phyloP scores from a whole-genome alignment of 2,888 invertebrate genomes.

The Rhingia rostrata region DNA sequence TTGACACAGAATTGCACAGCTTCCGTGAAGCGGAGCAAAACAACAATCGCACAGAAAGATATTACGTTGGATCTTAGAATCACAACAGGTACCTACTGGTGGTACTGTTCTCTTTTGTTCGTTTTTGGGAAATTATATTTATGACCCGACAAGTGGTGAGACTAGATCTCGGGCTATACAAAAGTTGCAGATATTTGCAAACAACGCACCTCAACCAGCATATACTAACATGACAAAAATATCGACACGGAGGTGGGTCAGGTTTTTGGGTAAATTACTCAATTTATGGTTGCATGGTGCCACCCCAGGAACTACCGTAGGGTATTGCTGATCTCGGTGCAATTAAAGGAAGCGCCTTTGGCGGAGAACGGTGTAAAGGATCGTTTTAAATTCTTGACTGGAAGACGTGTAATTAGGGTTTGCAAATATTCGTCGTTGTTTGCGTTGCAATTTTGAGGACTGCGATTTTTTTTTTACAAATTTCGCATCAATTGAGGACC shows the following conservation, averaged over 20 bases:
- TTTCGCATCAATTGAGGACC: constrained; percentile 35
- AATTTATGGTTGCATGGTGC: constrained; percentile 66
- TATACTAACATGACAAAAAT: constrained; percentile 21
- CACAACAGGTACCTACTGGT: constrained; percentile 45
- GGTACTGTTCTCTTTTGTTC: constrained; percentile 11
- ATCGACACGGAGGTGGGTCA: constrained; percentile 16
- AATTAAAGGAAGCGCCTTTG: constrained; percentile 63
- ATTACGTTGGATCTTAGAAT: constrained; percentile 28
- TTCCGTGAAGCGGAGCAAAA: constrained; percentile 63
- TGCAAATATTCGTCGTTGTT: constrained; percentile 22
- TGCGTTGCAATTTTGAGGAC: background rate
- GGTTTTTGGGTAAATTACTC: constrained; percentile 53
- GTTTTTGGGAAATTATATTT: constrained; percentile 52
- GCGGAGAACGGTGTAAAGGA: constrained; percentile 10
- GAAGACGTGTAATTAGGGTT: constrained; percentile 34
- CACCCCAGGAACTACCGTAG: constrained; percentile 48
- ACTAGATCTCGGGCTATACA: constrained; percentile 18
- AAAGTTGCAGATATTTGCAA: constrained; percentile 64
- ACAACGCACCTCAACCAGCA: constrained; percentile 24
- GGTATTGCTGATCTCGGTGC: constrained; percentile 9
- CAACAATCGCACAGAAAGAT: constrained; percentile 24
- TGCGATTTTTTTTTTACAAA: constrained; percentile 7
- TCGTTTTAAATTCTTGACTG: constrained; percentile 28
- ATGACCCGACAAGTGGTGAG: constrained; percentile 54
- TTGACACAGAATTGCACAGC: constrained; percentile 55